Evolutionary conservation across 1,140 invertebrate genomes (phyloP), one percentile per base, ranked within the genome.

Genomic region (Drosophila arizonae): DNA sequence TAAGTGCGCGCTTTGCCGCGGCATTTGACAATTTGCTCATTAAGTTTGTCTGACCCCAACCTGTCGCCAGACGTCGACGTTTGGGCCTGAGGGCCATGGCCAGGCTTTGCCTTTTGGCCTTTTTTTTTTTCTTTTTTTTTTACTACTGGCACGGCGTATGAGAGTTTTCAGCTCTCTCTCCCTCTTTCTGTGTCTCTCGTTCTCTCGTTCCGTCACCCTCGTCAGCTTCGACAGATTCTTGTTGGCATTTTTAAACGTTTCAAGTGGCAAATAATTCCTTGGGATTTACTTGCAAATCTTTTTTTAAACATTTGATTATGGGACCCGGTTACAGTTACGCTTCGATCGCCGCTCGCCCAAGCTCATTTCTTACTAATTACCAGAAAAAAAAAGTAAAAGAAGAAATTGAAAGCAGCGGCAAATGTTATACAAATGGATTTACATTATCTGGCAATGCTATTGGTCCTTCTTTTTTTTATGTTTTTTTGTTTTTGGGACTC

Each of bases 21-120:
- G 85, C 85, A 84, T 90, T 90, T 90, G 87, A 90, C 87, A 90
- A 90, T 90, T 90, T 90, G 81, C 87, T 90, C 87, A 90, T 90
- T 90, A 90, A 90, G 82, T 87, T 90, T 90, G 88, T 90, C 79
- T 90, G 87, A 79, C 74, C 84, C 73, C 82, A 76, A 72, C 58
- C 39, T 17, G 33, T 15, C 13, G 33, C 21, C 13, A 33, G n/a
- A 46, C 36, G 36, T 17, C 41, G 41, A 24, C 21, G n/a, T 26
- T 13, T 51, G 33, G 46, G 46, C 5, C 24, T 36, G 58, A 41
- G 58, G 26, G 46, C 51, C 64, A 24, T 74, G 62, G 60, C 17
- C 21, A 4, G 28, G 36, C 33, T 60, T 52, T 26, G 48, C 67
- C 43, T 58, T 50, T 63, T 43, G 55, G 24, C 39, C 56, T 76